A percentile compares a stretch with the other conserved stretches of the same genome.
Conservation (phyloP, 2,113 vertebrate genomes). For the Nymphicus hollandicus region DNA sequence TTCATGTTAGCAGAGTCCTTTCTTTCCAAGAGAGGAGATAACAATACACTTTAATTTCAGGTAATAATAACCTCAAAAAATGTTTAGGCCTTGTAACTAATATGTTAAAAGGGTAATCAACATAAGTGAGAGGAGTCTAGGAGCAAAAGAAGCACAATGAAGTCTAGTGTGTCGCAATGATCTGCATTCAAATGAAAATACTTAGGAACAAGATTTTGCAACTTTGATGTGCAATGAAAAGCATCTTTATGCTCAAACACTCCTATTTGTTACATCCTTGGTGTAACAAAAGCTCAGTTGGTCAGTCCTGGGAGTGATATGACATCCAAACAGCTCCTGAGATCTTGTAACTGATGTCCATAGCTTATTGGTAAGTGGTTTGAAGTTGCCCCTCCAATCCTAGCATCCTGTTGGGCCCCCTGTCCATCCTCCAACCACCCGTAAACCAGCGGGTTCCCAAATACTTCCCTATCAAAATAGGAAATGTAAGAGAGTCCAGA, state of each 20-base stretch:
- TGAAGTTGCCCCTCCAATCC: background rate
- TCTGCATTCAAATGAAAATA: background rate
- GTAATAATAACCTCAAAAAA: background rate
- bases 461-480: background rate
- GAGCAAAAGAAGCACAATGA: background rate
- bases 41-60: conserved; percentile 44
- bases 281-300: background rate
- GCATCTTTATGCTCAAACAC: background rate
- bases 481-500: background rate
- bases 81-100: background rate
- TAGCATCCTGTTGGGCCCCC: background rate
- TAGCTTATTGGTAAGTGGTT: accelerated
- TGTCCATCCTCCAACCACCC: background rate
- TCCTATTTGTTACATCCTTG: background rate
- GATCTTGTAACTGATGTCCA: background rate
- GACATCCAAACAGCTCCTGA: background rate
- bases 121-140: background rate
- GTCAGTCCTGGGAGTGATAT: background rate
- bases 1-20: background rate
- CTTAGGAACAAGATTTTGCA: background rate
- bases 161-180: background rate
- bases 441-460: background rate
- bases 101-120: background rate
- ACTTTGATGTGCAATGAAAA: background rate
- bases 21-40: background rate